Conservation (phyloP, 2,888 invertebrate genomes). For the Melanotus villosus region DNA sequence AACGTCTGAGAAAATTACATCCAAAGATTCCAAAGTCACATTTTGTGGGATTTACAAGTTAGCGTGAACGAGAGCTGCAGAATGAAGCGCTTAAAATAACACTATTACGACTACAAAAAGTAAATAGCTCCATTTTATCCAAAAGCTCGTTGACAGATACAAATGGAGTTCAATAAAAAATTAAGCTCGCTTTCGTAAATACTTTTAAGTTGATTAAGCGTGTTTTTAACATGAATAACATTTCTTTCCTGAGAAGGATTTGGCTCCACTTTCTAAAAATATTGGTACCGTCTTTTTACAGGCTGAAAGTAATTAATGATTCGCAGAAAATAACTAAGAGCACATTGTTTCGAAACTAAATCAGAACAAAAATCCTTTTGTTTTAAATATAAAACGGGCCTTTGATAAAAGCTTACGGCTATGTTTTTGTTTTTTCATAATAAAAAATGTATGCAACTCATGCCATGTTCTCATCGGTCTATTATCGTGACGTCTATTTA, state of each 20-base stretch:
- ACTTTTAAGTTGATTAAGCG: constrained; percentile 17
- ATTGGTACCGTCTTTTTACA: background rate
- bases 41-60: constrained; percentile 28
- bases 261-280: background rate
- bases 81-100: constrained; percentile 35
- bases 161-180: constrained; percentile 25
- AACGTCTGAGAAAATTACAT: constrained; percentile 29
- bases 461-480: background rate
- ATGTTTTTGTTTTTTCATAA: background rate
- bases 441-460: background rate
- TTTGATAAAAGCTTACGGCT: no score
- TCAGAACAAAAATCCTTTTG: background rate
- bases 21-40: constrained; percentile 29
- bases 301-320: background rate
- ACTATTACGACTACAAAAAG: constrained; percentile 30
- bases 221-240: background rate
- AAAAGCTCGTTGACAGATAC: constrained; percentile 14
- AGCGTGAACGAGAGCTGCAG: constrained; percentile 19
- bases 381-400: background rate
- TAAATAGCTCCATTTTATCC: constrained; percentile 16
- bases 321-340: background rate
- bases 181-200: constrained; percentile 9
- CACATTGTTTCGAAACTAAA: background rate
- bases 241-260: background rate
- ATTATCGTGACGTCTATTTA: constrained; percentile 10